Base-by-base conservation (phyloP, 2,113 vertebrate species). In the Limanda limanda region DNA sequence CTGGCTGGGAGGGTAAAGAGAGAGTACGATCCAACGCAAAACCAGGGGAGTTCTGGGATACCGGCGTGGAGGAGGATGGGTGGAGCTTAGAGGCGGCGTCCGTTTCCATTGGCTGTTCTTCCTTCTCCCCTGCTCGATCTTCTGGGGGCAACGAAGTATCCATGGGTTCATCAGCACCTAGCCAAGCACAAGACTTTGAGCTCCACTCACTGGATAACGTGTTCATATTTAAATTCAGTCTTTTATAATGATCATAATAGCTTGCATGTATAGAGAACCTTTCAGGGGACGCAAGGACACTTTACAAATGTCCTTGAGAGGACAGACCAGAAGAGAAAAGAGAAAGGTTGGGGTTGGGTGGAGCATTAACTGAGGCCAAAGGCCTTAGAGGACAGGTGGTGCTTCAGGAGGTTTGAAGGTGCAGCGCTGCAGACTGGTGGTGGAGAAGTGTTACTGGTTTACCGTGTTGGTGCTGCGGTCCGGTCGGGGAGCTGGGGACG, bases 401-500 rank as follows among this genome's bases (percentile, higher is more conserved):
- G 27, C 27, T 7, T 31, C 5, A 31, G 7, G 27, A 31, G 27
- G 27, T 31, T 31, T 31, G 7, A 6, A 31, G 6, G 6, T 31
- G 31, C 31, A 31, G 31, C 31, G 31, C 7, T 31, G 31, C 31
- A 31, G 31, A 7, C 6, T 31, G 31, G 31, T 31, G 31, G 3
- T 31, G 6, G 6, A 5, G 31, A 5, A 31, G 6, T 7, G 2
- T 23, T 52, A 37, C 35, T 37, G 8, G 89, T 23, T 52, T 89
- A 97, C 96, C 95, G 85, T 86, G 88, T 78, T 83, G 79, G 60
- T 84, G 88, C 72, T 95, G 94, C 69, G 92, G 85, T 18, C 90
- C 97, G 5, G 97, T 98, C 9, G 98, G 97, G n/a, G 96, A 97
- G 92, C 91, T 96, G 58, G 97, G 96, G 18, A 97, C 81, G 1